Conservation (phyloP, 2,888 invertebrate genomes). For the Tenthredo scrophulariae region DNA sequence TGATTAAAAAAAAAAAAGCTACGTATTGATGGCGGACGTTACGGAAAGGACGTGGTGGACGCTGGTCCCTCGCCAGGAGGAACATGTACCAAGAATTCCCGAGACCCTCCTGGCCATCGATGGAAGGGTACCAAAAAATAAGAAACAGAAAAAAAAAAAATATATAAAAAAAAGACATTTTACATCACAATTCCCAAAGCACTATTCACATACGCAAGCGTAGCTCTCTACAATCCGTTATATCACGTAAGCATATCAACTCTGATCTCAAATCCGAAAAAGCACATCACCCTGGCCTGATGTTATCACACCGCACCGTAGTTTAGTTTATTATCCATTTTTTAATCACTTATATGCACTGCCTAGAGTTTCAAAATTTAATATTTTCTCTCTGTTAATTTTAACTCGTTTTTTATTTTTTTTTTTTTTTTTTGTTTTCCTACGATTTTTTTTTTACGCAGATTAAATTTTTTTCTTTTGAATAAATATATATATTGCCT, state of each 20-base stretch:
- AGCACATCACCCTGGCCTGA: neutral
- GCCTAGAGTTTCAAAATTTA: neutral
- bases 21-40: constrained; percentile 62
- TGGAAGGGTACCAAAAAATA: constrained; percentile 78
- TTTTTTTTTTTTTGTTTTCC: neutral
- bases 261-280: neutral
- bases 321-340: neutral
- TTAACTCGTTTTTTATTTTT: neutral
- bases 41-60: constrained; percentile 72
- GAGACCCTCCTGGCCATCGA: constrained; percentile 82
- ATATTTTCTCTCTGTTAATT: too few species aligned
- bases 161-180: neutral
- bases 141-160: neutral
- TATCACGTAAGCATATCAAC: constrained; percentile 39
- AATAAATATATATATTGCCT: too few species aligned
- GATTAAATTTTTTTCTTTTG: too few species aligned
- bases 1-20: neutral
- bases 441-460: neutral
- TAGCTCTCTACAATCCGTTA: constrained; percentile 25
- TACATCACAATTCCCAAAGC: neutral
- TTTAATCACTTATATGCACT: neutral
- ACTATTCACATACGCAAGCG: constrained; percentile 41
- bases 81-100: constrained; percentile 76
- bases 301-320: neutral
- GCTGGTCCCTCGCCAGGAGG: constrained; percentile 67